These are phyloP conservation scores for Saguinus imperator DNA, from an alignment of 2,113 vertebrate species.

Conservation along the genomic window DNA sequence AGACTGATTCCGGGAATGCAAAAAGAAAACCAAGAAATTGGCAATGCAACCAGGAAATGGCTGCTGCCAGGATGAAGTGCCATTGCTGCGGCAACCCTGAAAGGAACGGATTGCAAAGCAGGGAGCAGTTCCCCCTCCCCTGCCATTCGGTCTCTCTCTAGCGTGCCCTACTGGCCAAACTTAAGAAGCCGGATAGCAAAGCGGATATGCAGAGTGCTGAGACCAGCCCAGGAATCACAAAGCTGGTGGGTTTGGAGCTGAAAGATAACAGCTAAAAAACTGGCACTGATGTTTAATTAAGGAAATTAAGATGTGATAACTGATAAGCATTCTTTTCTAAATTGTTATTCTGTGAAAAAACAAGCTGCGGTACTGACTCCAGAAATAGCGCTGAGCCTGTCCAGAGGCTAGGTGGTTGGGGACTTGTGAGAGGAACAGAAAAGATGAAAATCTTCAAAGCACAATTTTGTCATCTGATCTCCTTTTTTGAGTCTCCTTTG, in stretches of 20 bases:
- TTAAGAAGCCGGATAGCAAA: not conserved
- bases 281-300: constrained; percentile 59
- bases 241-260: not conserved
- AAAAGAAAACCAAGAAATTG: not conserved
- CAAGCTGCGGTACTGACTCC: constrained; percentile 9
- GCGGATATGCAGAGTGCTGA: not conserved
- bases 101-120: not conserved
- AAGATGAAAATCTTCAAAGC: constrained; percentile 72
- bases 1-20: not conserved
- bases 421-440: constrained; percentile 52
- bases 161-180: not conserved
- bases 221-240: not conserved
- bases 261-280: not conserved
- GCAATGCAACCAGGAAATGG: not conserved
- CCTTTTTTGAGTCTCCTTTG: constrained; percentile 68
- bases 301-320: constrained; percentile 53
- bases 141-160: no score
- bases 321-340: constrained; percentile 55
- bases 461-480: constrained; percentile 73
- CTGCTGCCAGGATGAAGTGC: not conserved
- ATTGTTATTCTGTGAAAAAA: constrained; percentile 48
- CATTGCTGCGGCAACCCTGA: not conserved
- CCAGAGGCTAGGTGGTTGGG: not conserved
- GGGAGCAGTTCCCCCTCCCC: not conserved
- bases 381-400: constrained; percentile 48